Base-by-base conservation (phyloP, 2,797 vertebrate species). In the Cephalopachus bancanus region DNA sequence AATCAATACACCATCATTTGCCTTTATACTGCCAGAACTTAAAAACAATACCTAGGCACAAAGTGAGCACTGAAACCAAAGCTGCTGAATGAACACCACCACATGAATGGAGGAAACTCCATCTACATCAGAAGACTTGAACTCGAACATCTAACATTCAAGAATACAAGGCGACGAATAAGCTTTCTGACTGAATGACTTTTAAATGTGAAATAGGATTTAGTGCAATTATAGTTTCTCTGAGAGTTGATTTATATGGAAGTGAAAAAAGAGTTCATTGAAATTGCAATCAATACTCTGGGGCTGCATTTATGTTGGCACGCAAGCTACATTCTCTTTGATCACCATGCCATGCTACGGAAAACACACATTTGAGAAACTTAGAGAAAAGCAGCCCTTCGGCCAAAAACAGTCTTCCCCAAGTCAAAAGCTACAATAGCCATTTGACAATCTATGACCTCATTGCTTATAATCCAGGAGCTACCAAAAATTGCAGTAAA, bases 271-370 rank as follows among this genome's bases (percentile, higher is more conserved):
- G 49, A 28, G 60, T 83, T 33, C 28, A 15, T 9, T 84, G 44
- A 17, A n/a, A 59, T 69, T 28, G 17, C 10, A 2, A 9, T 1
- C 3, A 81, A 37, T 1, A 4, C 5, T 11, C 3, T 22, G 30
- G 26, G 55, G 11, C 26, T 67, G 67, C 44, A 20, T 3, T 8
- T 11, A 22, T 8, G n/a, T 1, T 4, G 10, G 53, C 7, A 12
- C 60, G 24, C 7, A 7, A 7, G n/a, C 10, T 49, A 24, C 4
- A 26, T 9, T 15, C 53, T 59, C 49, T 60, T 37, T 2, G 37
- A 24, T 10, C 49, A 64, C 24, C 6, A 10, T 17, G 72, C 44
- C 3, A 8, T 0, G 78, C 26, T 60, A 1, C 55, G 26, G 60
- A 44, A 26, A 76, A 60, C 71, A 28, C 6, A 57, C 16, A 44